These are phyloP conservation scores for Chelonia mydas DNA, from an alignment of 2,797 vertebrate genomes.

Conservation along the genomic window DNA sequence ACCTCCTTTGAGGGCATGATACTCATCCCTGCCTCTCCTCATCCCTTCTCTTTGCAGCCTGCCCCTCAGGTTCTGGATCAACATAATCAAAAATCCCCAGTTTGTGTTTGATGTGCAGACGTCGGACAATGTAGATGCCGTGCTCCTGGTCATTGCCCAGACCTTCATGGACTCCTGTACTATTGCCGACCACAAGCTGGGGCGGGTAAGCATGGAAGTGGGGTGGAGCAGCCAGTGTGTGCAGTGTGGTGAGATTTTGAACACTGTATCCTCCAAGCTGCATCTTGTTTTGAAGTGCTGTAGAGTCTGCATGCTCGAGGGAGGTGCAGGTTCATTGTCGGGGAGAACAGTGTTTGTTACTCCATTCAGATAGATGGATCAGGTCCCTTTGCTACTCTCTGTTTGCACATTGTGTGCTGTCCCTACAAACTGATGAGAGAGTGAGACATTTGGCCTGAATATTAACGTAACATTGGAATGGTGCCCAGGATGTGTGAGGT, in stretches of 20 bases:
- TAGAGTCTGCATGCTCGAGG: background rate
- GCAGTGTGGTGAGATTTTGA: background rate
- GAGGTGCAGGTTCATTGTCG: background rate
- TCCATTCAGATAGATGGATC: background rate
- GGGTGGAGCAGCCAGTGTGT: background rate
- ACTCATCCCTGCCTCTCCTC: background rate
- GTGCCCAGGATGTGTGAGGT: background rate
- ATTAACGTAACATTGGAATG: background rate
- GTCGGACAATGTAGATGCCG: conserved; percentile 94
- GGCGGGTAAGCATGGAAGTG: conserved; percentile 85
- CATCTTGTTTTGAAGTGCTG: background rate
- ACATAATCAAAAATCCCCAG: conserved; percentile 98
- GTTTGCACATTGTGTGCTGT: background rate
- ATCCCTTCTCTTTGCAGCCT: conserved; percentile 80
- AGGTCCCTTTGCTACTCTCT: background rate
- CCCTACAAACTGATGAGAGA: background rate
- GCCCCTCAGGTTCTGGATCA: conserved; percentile 98
- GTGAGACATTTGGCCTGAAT: background rate
- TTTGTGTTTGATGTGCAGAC: conserved; percentile 98
- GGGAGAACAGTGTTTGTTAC: accelerated
- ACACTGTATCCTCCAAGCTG: no score
- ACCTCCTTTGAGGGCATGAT: background rate
- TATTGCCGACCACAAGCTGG: conserved; percentile 96
- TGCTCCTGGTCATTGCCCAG: conserved; percentile 95
- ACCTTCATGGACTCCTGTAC: conserved; percentile 99